phyloP scores from a whole-genome alignment of 2,113 vertebrate species.

The Oceanodroma tethys region DNA sequence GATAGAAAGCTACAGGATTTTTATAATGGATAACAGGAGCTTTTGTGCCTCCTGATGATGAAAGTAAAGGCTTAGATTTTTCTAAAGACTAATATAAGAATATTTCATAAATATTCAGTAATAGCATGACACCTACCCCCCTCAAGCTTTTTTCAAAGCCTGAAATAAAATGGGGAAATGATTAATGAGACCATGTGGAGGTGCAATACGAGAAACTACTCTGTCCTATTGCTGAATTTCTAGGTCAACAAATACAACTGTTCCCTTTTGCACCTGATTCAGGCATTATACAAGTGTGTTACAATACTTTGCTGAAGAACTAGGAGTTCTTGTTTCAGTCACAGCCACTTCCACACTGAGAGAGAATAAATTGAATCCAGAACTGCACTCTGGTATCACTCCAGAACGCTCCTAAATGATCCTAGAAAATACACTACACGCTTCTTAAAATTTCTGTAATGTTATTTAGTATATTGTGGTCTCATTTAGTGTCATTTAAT shows the following conservation, averaged over 20 bases:
- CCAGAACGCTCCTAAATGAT: neutral
- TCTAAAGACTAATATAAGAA: neutral
- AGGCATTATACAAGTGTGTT: neutral
- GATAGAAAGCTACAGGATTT: neutral
- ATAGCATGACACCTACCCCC: neutral
- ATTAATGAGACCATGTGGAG: neutral
- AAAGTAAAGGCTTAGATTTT: neutral
- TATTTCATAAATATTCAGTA: neutral
- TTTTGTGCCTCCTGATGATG: neutral
- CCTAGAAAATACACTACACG: neutral
- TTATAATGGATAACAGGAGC: neutral
- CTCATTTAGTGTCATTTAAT: neutral
- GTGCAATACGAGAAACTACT: neutral
- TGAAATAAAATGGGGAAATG: neutral
- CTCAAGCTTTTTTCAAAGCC: neutral
- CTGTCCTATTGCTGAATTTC: neutral
- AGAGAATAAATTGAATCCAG: neutral
- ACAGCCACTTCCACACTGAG: neutral
- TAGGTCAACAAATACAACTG: neutral
- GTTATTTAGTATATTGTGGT: neutral
- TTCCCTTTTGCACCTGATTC: neutral
- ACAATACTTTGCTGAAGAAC: neutral
- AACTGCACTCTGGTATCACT: neutral
- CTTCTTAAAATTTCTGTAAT: neutral
- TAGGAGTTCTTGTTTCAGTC: neutral